Base-by-base conservation (phyloP, 2,888 invertebrate species). In the Tiliacea citrago region DNA sequence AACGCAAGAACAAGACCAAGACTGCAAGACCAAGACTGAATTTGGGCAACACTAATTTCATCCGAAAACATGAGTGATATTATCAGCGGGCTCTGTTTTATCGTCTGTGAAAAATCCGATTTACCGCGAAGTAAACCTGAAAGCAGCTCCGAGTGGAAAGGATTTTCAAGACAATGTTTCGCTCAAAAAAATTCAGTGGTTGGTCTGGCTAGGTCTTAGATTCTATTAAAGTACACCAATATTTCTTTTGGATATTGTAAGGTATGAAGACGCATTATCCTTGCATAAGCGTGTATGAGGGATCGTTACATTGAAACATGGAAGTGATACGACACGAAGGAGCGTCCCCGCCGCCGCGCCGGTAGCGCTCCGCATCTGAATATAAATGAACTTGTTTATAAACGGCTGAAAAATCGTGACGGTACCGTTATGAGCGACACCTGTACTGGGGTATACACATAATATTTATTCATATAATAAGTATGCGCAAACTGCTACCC, bases 231-330 rank as follows among this genome's bases (percentile, higher is more conserved):
- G 77, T 73, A 75, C 60, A 65, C 66, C 76, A 73, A 81, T 82
- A 81, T 81, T 75, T 71, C 61, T 53, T 73, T 81, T 68, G 67
- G 71, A 79, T 82, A 80, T 82, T 76, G 61, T 60, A 51, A 68
- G 69, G 70, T 13, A 73, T 71, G 68, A 68, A 73, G 68, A 70
- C 29, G 67, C 75, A 81, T 86, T 89, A 88, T 89, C 83, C 84
- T 85, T 80, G 73, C 75, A 83, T 77, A 83, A 84, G 77, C 77
- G 72, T 73, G 39, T 62, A 77, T 58, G 73, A 81, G 73, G 76
- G 86, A 84, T 89, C 86, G 82, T 90, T 82, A 88, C 88, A 88
- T 85, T 89, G 89, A 89, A 89, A 91, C 90, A 89, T 90, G 89
- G 89, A 90, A 89, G 88, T 86, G 88, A 88, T 88, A 88, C 85